phyloP scores from a whole-genome alignment of 2,888 invertebrate genomes.

The Azorinus chamasolen region DNA sequence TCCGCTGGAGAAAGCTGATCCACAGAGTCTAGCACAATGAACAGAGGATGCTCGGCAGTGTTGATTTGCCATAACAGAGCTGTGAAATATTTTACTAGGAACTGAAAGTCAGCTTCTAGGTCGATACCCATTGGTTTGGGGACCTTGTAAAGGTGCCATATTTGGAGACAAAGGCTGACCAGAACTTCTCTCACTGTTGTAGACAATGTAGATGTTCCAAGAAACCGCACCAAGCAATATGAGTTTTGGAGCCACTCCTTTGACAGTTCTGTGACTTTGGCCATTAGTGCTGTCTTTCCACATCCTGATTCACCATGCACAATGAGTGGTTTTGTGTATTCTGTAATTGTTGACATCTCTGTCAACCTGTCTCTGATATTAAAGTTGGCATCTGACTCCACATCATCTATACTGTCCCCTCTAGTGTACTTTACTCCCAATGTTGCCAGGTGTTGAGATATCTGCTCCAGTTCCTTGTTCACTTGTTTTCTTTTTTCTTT shows the following conservation, averaged over 20 bases:
- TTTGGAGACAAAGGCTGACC: conserved; percentile 72
- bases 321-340: conserved; percentile 69
- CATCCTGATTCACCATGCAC: conserved; percentile 78
- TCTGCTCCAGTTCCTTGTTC: conserved; percentile 15
- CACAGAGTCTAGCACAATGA: conserved; percentile 79
- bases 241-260: conserved; percentile 71
- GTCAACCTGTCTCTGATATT: conserved; percentile 48
- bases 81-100: conserved; percentile 71
- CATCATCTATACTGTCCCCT: conserved; percentile 50
- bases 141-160: conserved; percentile 70
- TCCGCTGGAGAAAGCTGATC: conserved; percentile 76
- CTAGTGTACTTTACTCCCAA: conserved; percentile 22
- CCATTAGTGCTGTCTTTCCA: conserved; percentile 81
- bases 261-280: conserved; percentile 66
- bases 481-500: conserved; percentile 12
- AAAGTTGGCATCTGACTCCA: conserved; percentile 62
- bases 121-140: conserved; percentile 66
- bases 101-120: conserved; percentile 70
- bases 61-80: conserved; percentile 75
- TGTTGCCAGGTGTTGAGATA: not conserved
- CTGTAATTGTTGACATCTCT: conserved; percentile 32
- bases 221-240: conserved; percentile 73
- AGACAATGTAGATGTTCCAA: conserved; percentile 76
- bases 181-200: conserved; percentile 69
- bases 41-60: conserved; percentile 64